These are phyloP conservation scores for Glaucidium brasilianum DNA, from an alignment of 2,113 vertebrate genomes.

Conservation along the genomic window DNA sequence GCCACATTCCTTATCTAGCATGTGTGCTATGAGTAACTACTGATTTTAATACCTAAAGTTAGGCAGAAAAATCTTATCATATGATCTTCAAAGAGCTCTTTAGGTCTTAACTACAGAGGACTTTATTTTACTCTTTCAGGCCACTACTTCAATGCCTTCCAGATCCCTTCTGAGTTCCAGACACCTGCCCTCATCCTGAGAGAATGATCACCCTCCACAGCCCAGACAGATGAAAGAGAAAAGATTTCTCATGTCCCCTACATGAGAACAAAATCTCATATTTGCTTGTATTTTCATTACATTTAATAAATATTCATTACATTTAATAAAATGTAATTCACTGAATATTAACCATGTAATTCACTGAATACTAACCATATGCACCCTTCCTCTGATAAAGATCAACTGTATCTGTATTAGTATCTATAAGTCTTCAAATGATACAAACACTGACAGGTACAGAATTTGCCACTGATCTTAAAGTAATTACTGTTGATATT, in stretches of 20 bases:
- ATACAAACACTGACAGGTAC: background rate
- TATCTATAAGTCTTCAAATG: background rate
- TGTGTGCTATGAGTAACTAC: background rate
- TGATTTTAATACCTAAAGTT: background rate
- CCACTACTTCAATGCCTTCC: background rate
- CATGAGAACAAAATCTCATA: background rate
- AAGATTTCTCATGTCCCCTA: background rate
- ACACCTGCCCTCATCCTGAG: background rate
- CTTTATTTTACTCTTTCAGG: background rate
- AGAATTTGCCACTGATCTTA: background rate
- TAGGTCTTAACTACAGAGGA: background rate
- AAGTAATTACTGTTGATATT: background rate
- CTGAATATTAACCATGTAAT: background rate
- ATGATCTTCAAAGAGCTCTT: background rate
- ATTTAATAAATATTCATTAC: too few species aligned
- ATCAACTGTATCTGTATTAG: background rate
- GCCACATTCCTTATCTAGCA: background rate
- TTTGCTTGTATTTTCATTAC: background rate
- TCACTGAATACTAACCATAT: background rate
- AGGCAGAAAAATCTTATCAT: background rate
- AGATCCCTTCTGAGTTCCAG: background rate
- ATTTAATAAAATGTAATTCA: background rate
- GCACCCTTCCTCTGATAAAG: rapidly evolving
- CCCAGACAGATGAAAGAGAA: background rate
- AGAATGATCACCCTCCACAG: background rate